Evolutionary conservation across 2,797 vertebrate genomes (phyloP), one percentile per base, ranked within the genome.

Genomic region (Lepilemur ruficaudatus): DNA sequence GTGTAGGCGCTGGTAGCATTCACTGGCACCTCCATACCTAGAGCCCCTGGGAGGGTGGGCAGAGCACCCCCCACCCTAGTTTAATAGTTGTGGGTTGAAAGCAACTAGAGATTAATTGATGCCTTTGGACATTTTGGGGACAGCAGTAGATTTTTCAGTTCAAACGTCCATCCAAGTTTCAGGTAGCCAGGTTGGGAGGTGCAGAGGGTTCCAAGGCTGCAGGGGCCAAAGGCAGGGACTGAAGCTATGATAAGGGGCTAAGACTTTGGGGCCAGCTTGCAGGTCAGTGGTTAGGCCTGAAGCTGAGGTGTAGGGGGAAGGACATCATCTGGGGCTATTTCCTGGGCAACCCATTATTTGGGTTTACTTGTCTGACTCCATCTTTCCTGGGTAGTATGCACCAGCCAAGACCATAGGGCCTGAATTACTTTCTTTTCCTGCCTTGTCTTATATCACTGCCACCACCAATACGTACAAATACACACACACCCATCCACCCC

Each of bases 91-190:
- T 65, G n/a, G 7, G 32, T 14, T 76, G 61, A 84, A 92, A 59
- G 43, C 65, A 78, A 41, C 69, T 0, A 52, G 20, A 75, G 46
- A 48, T 85, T 50, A 73, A 30, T 8, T 76, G n/a, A 48, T 52
- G 25, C 1, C 65, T 89, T 84, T 69, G 65, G 35, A 48, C 4
- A 46, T 5, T 46, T 41, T 32, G 32, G 4, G 35, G 14, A 10
- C 25, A 84, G 50, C 75, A 79, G 48, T 38, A 5, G 17, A 69
- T 41, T 82, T 81, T 61, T 57, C 35, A 69, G 23, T 41, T 73
- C 50, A 79, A 83, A 75, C 23, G 14, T 79, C 30, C 30, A 92
- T 79, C 23, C 30, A 92, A 32, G 82, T 82, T 91, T 41, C 35
- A 76, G 63, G 41, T 8, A 61, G n/a, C 6, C 81, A 52, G 50